Evolutionary conservation across 2,113 vertebrate species (phyloP), one percentile per base, ranked within the genome.

Genomic region (Falcunculus frontatus): DNA sequence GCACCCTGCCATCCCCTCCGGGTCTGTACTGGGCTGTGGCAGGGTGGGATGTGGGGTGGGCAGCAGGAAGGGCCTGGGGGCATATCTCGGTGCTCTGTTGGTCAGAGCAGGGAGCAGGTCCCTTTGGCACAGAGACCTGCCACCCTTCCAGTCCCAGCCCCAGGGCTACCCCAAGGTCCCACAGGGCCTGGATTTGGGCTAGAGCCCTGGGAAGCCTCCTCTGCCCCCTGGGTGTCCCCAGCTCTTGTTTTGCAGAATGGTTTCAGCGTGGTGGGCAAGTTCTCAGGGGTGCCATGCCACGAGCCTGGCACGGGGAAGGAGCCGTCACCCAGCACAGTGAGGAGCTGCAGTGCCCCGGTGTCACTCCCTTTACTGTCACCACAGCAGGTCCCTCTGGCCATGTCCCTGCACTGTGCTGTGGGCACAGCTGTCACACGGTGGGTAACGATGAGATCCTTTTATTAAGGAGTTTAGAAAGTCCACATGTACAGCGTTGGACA

Each of bases 381-480:
- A 2, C 0, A 1, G n/a, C 29, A 7, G 25, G 57, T 41, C 23
- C 86, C 69, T 27, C 25, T 0, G 1, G 75, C 1, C 1, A 1
- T 3, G 53, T 52, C 53, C 74, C 68, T 1, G 0, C 1, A 0
- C 83, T 13, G 11, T 8, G 2, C 47, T 2, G 0, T 0, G 7
- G 33, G 27, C 84, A 75, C 2, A 0, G 74, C 44, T 2, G 2
- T 20, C 6, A 35, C 42, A 32, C 20, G 0, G 14, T 27, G 9
- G 3, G 16, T n/a, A 74, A 87, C 39, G 80, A 96, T 55, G 94
- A 96, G 87, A 93, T 96, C 96, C 96, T 91, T 97, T 97, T 97
- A 97, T 97, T 96, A 27, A 95, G 94, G 96, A 97, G 90, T 75
- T 94, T 41, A 76, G 84, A 83, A 94, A 97, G 90, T 96, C 96